phyloP scores from a whole-genome alignment of 2,797 vertebrate species.

The Gambusia yucatana region DNA sequence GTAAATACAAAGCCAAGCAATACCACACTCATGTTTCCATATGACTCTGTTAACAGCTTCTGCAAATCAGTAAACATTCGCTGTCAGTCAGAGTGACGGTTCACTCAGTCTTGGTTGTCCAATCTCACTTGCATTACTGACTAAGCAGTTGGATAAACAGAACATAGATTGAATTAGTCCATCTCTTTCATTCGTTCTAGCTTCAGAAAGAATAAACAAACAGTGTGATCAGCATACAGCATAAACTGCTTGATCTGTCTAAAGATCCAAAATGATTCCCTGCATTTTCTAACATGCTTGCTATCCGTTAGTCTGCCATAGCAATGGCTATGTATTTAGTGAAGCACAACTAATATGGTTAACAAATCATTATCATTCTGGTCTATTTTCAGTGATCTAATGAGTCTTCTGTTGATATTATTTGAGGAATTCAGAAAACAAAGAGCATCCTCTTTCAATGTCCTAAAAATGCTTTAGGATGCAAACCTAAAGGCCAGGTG shows the following conservation, averaged over 20 bases:
- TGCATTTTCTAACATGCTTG: background rate
- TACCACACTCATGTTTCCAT: background rate
- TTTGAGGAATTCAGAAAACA: constrained; percentile 4
- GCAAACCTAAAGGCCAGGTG: background rate
- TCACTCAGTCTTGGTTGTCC: background rate
- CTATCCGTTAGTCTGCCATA: constrained; percentile 22
- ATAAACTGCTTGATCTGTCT: constrained; percentile 33
- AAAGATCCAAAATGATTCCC: background rate
- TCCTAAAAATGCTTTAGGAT: background rate
- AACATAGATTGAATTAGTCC: constrained; percentile 37
- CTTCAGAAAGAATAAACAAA: constrained; percentile 41
- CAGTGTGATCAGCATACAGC: constrained; percentile 24
- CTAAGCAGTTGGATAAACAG: constrained; percentile 33
- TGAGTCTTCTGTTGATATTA: constrained; percentile 25
- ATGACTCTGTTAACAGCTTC: background rate
- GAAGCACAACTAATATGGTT: constrained; percentile 47
- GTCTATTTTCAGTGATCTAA: background rate
- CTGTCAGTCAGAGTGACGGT: constrained; percentile 22
- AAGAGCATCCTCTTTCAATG: background rate
- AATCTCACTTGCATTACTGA: constrained; percentile 16
- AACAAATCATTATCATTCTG: background rate
- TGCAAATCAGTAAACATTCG: background rate
- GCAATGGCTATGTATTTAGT: constrained; percentile 39
- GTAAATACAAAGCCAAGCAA: background rate
- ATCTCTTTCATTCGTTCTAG: constrained; percentile 41